A percentile compares a stretch with the other conserved stretches of the same genome.
Evolutionary conservation across 1,140 invertebrate species (phyloP).

Genomic region (Laupala kohalensis): DNA sequence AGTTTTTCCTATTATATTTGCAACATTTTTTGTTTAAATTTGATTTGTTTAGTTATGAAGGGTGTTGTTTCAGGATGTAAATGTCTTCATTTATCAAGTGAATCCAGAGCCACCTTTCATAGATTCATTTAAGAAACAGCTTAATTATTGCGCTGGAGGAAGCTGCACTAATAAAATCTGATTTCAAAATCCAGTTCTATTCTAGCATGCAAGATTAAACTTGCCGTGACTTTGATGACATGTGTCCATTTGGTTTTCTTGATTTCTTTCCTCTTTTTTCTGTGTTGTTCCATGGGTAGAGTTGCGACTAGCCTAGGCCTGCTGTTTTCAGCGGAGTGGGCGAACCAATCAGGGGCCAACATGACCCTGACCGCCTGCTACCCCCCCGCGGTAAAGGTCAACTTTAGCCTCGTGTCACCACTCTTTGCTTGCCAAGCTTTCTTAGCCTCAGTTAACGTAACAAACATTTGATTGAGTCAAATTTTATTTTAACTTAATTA

Average conservation of each 20-base stretch:
- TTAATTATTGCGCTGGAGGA: background rate
- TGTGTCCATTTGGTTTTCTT: slow-evolving; percentile 12
- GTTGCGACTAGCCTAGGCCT: slow-evolving; percentile 15
- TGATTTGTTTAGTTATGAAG: background rate
- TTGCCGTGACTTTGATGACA: slow-evolving; percentile 3
- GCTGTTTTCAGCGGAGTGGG: slow-evolving; percentile 12
- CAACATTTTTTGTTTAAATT: background rate
- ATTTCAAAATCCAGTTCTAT: background rate
- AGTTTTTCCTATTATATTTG: too few species aligned
- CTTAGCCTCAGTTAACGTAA: background rate
- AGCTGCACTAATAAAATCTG: background rate
- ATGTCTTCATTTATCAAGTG: background rate
- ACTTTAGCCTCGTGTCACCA: slow-evolving; percentile 12
- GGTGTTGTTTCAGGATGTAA: background rate
- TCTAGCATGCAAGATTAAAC: background rate
- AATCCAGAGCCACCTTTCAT: background rate
- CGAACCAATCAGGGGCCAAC: slow-evolving; percentile 14
- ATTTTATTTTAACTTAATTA: background rate
- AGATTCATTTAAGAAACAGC: background rate
- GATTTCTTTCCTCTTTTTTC: slow-evolving; percentile 18
- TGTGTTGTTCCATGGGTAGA: slow-evolving; percentile 18
- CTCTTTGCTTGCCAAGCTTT: background rate
- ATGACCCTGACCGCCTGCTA: slow-evolving; percentile 16
- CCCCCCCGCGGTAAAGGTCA: slow-evolving; percentile 16
- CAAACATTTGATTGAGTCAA: background rate